phyloP scores from a whole-genome alignment of 2,888 invertebrate genomes.

The Seira ritae region DNA sequence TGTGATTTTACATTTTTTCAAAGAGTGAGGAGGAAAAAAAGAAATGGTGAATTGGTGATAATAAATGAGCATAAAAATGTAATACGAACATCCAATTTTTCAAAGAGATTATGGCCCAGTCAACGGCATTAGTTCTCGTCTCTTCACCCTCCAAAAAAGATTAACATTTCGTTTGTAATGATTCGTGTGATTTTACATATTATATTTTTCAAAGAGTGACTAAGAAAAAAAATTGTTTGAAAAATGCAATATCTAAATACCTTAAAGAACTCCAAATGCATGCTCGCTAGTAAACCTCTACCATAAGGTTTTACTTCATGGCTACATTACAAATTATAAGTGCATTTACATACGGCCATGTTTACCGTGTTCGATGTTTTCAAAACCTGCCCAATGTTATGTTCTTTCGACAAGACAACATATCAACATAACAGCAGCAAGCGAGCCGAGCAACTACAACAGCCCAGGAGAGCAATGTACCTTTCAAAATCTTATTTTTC shows the following conservation, averaged over 20 bases:
- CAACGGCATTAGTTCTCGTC: conserved; percentile 41
- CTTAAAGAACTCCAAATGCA: too few relatives aligned
- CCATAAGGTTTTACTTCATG: conserved; percentile 4
- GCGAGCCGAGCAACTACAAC: neutral
- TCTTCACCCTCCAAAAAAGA: conserved; percentile 27
- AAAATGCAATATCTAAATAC: neutral
- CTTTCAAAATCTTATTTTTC: conserved; percentile 13
- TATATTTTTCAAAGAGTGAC: neutral
- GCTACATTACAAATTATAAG: conserved; percentile 24
- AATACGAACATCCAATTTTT: conserved; percentile 39
- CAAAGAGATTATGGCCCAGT: conserved; percentile 47
- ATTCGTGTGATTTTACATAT: conserved; percentile 37
- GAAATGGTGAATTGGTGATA: conserved; percentile 6
- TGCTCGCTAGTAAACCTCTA: too few relatives aligned
- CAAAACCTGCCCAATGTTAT: conserved; percentile 33
- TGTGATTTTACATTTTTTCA: conserved; percentile 31
- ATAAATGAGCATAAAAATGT: conserved; percentile 14
- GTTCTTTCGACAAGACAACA: conserved; percentile 20
- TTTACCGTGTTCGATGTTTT: conserved; percentile 31
- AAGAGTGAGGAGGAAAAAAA: too few relatives aligned
- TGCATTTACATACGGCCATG: conserved; percentile 27
- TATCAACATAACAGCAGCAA: conserved; percentile 8
- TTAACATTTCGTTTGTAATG: conserved; percentile 37
- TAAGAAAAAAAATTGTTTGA: conserved; percentile 23
- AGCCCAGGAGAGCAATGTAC: conserved; percentile 51